phyloP scores from a whole-genome alignment of 1,140 invertebrate genomes.

The Parapsyche elsis region DNA sequence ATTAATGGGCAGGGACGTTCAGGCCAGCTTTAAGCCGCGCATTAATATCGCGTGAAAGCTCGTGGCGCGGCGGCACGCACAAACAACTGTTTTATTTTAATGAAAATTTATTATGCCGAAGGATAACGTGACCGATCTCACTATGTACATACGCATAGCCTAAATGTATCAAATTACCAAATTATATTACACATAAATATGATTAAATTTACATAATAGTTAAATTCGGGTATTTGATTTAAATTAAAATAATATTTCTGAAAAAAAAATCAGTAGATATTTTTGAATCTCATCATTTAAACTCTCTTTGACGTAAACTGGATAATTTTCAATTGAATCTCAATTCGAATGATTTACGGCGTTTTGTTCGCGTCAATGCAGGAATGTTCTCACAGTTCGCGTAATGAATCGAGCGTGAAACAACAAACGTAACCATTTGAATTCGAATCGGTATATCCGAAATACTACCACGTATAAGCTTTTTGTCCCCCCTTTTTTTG shows the following conservation, averaged over 20 bases:
- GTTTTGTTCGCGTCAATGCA: neutral
- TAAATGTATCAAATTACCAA: neutral
- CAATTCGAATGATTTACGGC: slow-evolving; percentile 16
- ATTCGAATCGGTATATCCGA: slow-evolving; percentile 5
- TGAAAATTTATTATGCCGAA: slow-evolving; percentile 32
- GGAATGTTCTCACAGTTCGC: slow-evolving; percentile 8
- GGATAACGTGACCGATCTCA: neutral
- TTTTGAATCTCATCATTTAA: no score
- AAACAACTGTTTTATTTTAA: slow-evolving; percentile 35
- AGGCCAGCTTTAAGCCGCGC: slow-evolving; percentile 22
- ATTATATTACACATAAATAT: no score
- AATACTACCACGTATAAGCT: slow-evolving; percentile 4
- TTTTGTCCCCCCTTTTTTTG: slow-evolving; percentile 15
- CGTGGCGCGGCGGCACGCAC: slow-evolving; percentile 24
- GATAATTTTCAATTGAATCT: neutral
- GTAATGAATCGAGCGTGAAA: slow-evolving; percentile 33
- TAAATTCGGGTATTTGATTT: no score
- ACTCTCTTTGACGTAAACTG: no score
- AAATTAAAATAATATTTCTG: no score
- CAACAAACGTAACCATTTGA: slow-evolving; percentile 24
- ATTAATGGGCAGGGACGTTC: slow-evolving; percentile 18
- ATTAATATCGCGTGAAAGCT: slow-evolving; percentile 44
- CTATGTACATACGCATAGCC: neutral
- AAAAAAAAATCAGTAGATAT: no score
- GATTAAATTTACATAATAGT: no score